phyloP scores from a whole-genome alignment of 2,113 vertebrate genomes.

The Trachemys scripta region DNA sequence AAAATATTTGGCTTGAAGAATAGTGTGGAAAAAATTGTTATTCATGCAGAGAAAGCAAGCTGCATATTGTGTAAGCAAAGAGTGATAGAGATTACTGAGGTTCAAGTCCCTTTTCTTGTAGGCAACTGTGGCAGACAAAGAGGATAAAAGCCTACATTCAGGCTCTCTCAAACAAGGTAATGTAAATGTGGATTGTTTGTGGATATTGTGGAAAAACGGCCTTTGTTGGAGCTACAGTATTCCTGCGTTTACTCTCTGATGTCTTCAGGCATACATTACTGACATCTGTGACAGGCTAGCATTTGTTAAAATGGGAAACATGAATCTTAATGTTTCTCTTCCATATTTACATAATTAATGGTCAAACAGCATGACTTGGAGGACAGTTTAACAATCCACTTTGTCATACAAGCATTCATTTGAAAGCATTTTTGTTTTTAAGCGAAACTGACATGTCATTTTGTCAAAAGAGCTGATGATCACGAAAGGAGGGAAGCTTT shows the following conservation, averaged over 20 bases:
- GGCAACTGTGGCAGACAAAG: neutral
- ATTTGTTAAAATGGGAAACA: conserved; percentile 4
- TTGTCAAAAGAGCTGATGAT: conserved; percentile 15
- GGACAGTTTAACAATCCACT: conserved; percentile 41
- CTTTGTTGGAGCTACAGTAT: neutral
- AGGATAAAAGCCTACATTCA: neutral
- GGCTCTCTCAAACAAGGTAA: neutral
- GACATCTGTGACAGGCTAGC: conserved; percentile 2
- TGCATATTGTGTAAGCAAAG: neutral
- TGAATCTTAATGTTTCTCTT: neutral
- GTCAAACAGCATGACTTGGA: conserved; percentile 4
- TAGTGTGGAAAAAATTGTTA: neutral
- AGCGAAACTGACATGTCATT: neutral
- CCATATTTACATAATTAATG: conserved; percentile 9
- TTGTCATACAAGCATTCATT: conserved; percentile 32
- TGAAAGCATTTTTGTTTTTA: conserved; percentile 49
- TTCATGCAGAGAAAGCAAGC: neutral
- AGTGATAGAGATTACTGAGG: rapidly evolving
- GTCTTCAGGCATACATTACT: neutral
- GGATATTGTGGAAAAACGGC: neutral
- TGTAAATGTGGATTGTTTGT: neutral
- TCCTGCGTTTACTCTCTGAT: neutral
- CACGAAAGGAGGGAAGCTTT: neutral
- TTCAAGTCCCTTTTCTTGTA: neutral
- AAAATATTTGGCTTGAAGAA: neutral